Evolutionary conservation across 2,113 vertebrate genomes (phyloP).

Genomic region (Aldabrachelys gigantea): DNA sequence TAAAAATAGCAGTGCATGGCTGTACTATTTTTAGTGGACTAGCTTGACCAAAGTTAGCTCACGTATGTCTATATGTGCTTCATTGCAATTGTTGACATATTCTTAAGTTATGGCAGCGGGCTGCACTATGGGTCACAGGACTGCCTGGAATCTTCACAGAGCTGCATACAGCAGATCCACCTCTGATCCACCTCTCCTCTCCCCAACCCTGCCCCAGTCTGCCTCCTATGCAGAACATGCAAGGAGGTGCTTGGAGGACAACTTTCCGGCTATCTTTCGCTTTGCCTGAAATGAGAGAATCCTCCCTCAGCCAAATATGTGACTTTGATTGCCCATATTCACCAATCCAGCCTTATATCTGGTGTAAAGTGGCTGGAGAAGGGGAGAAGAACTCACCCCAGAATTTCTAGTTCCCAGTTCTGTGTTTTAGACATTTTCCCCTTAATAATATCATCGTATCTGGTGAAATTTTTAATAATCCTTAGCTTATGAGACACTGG

Average conservation of each 20-base stretch:
- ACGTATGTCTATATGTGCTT: not conserved
- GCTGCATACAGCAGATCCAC: not conserved
- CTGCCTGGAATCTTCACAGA: not conserved
- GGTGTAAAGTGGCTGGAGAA: not conserved
- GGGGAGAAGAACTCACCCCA: not conserved
- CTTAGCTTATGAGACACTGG: not conserved
- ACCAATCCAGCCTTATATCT: not conserved
- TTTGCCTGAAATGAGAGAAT: not conserved
- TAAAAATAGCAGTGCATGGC: not conserved
- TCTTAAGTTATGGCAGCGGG: not conserved
- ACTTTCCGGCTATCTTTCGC: not conserved
- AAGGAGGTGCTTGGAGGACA: not conserved
- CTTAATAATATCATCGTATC: not conserved
- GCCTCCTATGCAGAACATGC: not conserved
- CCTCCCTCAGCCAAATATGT: not conserved
- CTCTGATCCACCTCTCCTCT: not conserved
- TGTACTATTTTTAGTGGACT: not conserved
- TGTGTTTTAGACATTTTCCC: not conserved
- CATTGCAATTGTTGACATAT: no score
- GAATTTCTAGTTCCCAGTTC: not conserved
- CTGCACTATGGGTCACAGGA: not conserved
- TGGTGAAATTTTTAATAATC: not conserved
- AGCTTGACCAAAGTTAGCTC: not conserved
- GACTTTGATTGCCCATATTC: not conserved
- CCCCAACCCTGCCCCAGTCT: not conserved